phyloP scores from a whole-genome alignment of 2,113 vertebrate genomes.

The Alces alces region DNA sequence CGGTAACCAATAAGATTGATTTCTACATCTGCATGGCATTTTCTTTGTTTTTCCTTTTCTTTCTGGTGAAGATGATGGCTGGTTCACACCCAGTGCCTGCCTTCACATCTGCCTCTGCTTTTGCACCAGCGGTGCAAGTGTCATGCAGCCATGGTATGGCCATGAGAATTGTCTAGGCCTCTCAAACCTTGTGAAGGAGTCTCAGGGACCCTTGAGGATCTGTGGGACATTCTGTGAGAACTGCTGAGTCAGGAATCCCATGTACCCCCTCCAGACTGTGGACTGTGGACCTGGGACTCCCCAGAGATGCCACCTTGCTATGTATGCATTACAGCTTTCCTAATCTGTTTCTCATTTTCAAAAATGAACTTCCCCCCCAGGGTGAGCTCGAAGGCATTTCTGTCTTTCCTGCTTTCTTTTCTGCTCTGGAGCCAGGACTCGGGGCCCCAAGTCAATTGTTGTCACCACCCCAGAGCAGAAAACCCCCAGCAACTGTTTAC shows the following conservation, averaged over 20 bases:
- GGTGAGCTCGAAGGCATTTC: neutral
- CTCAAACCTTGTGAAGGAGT: neutral
- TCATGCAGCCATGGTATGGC: accelerated
- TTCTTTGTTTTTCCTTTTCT: neutral
- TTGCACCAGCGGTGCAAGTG: neutral
- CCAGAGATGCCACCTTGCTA: neutral
- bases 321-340: neutral
- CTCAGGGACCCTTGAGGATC: neutral
- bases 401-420: neutral
- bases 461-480: neutral
- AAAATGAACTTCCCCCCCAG: neutral
- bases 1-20: neutral
- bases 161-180: neutral
- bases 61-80: neutral
- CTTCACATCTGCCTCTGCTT: neutral
- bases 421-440: neutral
- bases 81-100: accelerated
- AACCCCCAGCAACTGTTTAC: neutral
- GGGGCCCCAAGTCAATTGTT: neutral
- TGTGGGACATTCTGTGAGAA: neutral
- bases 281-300: neutral
- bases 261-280: neutral
- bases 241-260: neutral
- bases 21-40: neutral
- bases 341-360: neutral